Base-by-base conservation (phyloP, 2,797 vertebrate species). In the Coregonus ussuriensis region DNA sequence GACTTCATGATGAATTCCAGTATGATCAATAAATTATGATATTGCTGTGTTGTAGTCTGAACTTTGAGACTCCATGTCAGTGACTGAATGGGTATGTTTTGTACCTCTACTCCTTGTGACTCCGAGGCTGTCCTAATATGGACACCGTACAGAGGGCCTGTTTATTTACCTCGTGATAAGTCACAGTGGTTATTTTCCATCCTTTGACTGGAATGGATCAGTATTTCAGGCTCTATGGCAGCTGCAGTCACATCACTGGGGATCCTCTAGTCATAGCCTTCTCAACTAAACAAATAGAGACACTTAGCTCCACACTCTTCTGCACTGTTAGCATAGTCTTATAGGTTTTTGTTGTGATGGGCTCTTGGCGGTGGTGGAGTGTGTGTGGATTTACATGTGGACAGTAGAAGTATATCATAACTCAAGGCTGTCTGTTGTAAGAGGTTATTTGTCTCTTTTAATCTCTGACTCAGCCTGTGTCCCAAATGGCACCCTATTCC, bases 251-350 rank as follows among this genome's bases (percentile, higher is more conserved):
- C 15, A 35, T 37, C 31, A 15, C 66, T 68, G 66, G 15, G 16
- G 66, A 35, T 31, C 9, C 37, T 53, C 52, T 53, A 41, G 7
- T 76, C 68, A 65, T 76, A 25, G 16, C 52, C 35, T 69, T 69
- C 4, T 75, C 25, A 31, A 16, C 15, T 35, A 16, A 66, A 52
- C 74, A 67, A 67, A 51, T 9, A 52, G 9, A 51, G 18, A n/a
- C 29, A 15, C 31, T 33, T 67, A 4, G 29, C 31, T 35, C 31
- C 66, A 68, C 3, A 35, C 31, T 6, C 18, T 2, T 67, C 47
- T 65, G 29, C n/a, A 41, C 63, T 67, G 63, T 41, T 33, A 65
- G 37, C 54, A 54, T 21, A 4, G 16, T 56, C 47, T 72, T 41
- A 13, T 13, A 4, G 29, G 15, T 71, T 52, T 33, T n/a, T 13